These are phyloP conservation scores for Sinocyclocheilus anophthalmus DNA, from an alignment of 2,113 vertebrate species.

Conservation along the genomic window DNA sequence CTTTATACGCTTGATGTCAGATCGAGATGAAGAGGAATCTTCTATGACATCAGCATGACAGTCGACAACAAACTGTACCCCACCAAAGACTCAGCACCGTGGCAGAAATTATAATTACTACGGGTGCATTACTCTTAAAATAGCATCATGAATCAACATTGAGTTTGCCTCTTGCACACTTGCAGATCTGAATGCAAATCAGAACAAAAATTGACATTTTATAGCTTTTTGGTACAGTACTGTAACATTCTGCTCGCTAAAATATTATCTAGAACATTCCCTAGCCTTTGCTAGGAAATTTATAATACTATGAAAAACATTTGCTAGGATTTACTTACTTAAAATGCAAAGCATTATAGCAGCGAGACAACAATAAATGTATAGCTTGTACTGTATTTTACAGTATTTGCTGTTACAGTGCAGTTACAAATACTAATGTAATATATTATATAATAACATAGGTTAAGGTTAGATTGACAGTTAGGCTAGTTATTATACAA, in stretches of 20 bases:
- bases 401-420: not conserved
- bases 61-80: constrained; percentile 93
- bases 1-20: constrained; percentile 85
- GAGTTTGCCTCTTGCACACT: not conserved
- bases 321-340: not conserved
- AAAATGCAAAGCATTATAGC: not conserved
- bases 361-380: no score
- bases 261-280: not conserved
- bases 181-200: not conserved
- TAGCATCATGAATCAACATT: not conserved
- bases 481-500: not conserved
- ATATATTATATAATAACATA: not conserved
- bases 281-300: not conserved
- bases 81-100: constrained; percentile 84
- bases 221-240: no score
- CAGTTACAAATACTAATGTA: not conserved
- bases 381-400: not conserved
- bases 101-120: constrained; percentile 71
- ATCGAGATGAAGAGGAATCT: constrained; percentile 94
- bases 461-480: not conserved
- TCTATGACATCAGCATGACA: constrained; percentile 89
- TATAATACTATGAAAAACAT: not conserved
- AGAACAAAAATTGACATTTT: not conserved
- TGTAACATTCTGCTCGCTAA: no score
- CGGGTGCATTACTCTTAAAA: not conserved